A percentile compares a stretch with the other conserved stretches of the same genome.
Evolutionary conservation across 1,140 invertebrate genomes (phyloP).

Genomic region (Oncopeltus fasciatus): DNA sequence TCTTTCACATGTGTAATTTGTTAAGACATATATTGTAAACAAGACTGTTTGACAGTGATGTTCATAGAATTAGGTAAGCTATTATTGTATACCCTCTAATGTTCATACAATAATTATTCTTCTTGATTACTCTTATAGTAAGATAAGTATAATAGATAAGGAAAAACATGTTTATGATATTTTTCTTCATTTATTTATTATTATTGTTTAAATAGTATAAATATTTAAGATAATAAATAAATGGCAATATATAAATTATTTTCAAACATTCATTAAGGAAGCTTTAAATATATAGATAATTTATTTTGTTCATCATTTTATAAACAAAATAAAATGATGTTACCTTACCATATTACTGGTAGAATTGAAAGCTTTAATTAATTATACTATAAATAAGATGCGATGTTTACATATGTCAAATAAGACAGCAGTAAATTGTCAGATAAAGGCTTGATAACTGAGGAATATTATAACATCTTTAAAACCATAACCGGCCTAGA

Average conservation of each 20-base stretch:
- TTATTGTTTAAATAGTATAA: background rate
- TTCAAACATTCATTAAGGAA: background rate
- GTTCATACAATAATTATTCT: background rate
- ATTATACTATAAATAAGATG: conserved; percentile 4
- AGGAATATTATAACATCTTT: conserved; percentile 1
- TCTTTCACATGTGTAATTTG: background rate
- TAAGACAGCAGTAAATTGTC: background rate
- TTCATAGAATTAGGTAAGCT: background rate
- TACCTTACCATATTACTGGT: background rate
- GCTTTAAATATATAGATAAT: conserved; percentile 9
- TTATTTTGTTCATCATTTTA: conserved; percentile 5
- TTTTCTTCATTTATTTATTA: background rate
- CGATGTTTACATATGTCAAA: background rate
- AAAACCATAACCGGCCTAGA: background rate
- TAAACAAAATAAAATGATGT: background rate
- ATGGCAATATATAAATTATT: conserved; percentile 7
- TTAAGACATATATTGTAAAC: background rate
- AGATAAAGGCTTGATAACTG: background rate
- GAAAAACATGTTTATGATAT: background rate
- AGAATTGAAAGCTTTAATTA: conserved; percentile 9
- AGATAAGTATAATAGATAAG: background rate
- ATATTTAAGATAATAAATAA: conserved; percentile 3
- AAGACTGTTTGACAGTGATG: background rate
- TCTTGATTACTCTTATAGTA: conserved; percentile 1
- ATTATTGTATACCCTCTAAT: background rate